These are phyloP conservation scores for Pygoscelis antarcticus DNA, from an alignment of 2,113 vertebrate species.

Conservation along the genomic window DNA sequence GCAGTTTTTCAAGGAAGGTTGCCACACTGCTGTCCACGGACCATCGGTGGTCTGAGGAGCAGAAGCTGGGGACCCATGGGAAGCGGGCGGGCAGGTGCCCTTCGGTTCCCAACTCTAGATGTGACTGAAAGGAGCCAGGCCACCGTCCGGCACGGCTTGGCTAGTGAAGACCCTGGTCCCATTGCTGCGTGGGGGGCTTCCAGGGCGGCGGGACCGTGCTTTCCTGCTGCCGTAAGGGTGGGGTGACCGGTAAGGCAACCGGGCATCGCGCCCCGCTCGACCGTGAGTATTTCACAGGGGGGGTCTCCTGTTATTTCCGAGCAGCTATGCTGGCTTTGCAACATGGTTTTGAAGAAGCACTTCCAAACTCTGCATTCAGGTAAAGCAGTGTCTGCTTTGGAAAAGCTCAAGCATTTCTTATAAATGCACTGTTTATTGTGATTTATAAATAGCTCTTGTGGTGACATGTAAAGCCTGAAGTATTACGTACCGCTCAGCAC, in stretches of 20 bases:
- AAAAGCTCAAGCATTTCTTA: neutral
- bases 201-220: neutral
- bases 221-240: no score
- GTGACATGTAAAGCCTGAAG: neutral
- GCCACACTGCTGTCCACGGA: neutral
- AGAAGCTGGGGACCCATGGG: neutral
- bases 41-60: neutral
- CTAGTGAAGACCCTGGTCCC: neutral
- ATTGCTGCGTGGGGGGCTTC: neutral
- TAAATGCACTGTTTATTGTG: rapidly evolving
- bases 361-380: neutral
- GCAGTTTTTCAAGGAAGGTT: neutral
- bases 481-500: neutral
- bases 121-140: neutral
- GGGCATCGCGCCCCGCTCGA: neutral
- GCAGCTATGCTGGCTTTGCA: neutral
- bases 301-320: no score
- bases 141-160: neutral
- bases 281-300: no score
- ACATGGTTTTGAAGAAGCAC: rapidly evolving
- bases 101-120: neutral
- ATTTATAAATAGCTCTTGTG: neutral
- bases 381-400: neutral
- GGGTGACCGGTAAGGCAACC: neutral
- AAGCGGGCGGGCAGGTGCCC: neutral